Evolutionary conservation across 37 sponge, comb jelly and placozoan species (phyloP).

Genomic region (Haliclona indistincta): DNA sequence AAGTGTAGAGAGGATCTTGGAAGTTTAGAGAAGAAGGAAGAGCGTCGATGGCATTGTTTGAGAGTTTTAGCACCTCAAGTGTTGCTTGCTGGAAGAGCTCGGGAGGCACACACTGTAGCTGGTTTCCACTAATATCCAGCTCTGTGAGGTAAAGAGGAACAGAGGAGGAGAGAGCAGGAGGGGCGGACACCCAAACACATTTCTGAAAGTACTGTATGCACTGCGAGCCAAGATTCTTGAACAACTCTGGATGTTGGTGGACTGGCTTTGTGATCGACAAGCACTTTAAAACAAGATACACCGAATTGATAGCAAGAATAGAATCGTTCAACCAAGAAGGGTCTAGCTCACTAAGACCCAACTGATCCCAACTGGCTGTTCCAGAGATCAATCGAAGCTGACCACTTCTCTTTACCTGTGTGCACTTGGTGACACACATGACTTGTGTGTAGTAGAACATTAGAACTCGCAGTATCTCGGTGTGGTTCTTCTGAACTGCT

Average conservation of each 20-base stretch:
- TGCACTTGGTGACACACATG: conserved; percentile 4
- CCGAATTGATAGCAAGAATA: conserved; percentile 24
- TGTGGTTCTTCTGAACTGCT: conserved; percentile 1
- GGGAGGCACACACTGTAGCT: conserved; percentile 32
- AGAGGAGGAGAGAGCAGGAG: background rate
- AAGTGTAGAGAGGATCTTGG: conserved; percentile 24
- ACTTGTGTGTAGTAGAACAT: conserved; percentile 63
- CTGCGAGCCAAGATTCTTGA: conserved; percentile 12
- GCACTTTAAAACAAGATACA: conserved; percentile 6
- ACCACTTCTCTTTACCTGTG: conserved; percentile 2
- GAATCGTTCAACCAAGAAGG: conserved; percentile 27
- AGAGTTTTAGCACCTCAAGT: conserved; percentile 32
- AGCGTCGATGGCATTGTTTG: conserved; percentile 34
- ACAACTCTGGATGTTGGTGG: background rate
- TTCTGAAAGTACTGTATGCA: conserved; percentile 42
- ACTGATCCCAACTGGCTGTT: conserved; percentile 33
- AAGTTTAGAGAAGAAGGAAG: conserved; percentile 41
- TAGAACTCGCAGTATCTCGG: conserved; percentile 21
- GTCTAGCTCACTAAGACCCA: conserved; percentile 29
- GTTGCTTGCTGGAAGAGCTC: conserved; percentile 58
- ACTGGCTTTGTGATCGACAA: background rate
- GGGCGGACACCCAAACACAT: background rate
- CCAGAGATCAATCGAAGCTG: background rate
- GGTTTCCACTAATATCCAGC: conserved; percentile 49
- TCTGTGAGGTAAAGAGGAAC: conserved; percentile 24